These are phyloP conservation scores for Laterallus jamaicensis DNA, from an alignment of 2,113 vertebrate species.

Conservation along the genomic window DNA sequence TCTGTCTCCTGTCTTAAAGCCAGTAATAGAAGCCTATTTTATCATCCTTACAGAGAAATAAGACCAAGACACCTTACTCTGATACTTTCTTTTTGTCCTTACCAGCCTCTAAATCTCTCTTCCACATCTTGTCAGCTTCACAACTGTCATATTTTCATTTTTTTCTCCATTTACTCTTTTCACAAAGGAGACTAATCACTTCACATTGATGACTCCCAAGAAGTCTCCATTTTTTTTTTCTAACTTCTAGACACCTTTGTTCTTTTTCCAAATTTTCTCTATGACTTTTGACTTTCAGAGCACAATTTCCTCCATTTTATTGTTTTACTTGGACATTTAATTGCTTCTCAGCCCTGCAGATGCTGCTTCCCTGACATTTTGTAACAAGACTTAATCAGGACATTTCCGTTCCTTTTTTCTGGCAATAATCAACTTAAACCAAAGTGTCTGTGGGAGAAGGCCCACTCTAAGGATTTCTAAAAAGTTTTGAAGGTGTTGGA, in stretches of 20 bases:
- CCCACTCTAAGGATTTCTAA: background rate
- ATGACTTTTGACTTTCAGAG: slow-evolving; percentile 17
- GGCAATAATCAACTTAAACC: background rate
- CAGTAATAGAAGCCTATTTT: background rate
- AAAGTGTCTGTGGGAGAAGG: background rate
- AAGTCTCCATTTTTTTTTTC: background rate
- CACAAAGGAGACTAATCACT: background rate
- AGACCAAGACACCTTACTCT: background rate
- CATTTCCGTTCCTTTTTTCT: background rate
- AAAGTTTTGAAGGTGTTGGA: background rate
- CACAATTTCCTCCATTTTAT: background rate
- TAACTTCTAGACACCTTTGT: background rate
- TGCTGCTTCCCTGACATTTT: background rate
- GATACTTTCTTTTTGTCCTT: background rate
- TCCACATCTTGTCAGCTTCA: background rate
- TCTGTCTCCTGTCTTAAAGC: background rate
- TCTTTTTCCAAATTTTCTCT: background rate
- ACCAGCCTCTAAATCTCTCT: background rate
- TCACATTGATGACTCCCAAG: background rate
- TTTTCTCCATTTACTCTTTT: background rate
- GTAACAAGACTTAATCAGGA: slow-evolving; percentile 16
- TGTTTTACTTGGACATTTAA: slow-evolving; percentile 35
- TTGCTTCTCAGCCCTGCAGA: slow-evolving; percentile 20
- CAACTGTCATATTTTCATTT: background rate
- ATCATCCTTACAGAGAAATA: background rate